A percentile compares a stretch with the other conserved stretches of the same genome.
These are phyloP conservation scores for Epinotia demarniana DNA, from an alignment of 2,888 invertebrate genomes.

Conservation along the genomic window DNA sequence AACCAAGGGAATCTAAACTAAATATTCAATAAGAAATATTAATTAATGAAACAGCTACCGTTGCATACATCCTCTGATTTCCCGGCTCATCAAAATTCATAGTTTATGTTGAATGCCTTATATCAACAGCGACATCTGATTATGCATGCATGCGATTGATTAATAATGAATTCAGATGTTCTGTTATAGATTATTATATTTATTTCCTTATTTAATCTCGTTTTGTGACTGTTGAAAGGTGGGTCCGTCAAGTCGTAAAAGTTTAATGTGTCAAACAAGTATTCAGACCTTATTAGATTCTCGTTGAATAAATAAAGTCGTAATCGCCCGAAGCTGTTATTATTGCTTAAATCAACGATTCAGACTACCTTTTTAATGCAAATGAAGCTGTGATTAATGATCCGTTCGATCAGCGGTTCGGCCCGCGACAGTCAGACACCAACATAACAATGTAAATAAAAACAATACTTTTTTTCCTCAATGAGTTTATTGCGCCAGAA, in stretches of 20 bases:
- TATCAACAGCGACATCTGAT: constrained; percentile 39
- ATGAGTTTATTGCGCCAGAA: constrained; percentile 84
- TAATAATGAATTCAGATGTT: constrained; percentile 40
- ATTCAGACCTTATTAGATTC: constrained; percentile 36
- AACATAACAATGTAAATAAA: constrained; percentile 64
- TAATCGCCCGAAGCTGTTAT: constrained; percentile 32
- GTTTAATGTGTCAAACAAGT: constrained; percentile 36
- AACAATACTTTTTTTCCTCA: constrained; percentile 78
- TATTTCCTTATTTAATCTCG: constrained; percentile 33
- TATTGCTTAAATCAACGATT: constrained; percentile 36
- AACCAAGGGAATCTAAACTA: not conserved
- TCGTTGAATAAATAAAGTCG: constrained; percentile 31
- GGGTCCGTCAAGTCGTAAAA: constrained; percentile 21
- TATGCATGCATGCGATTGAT: constrained; percentile 39
- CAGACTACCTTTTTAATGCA: constrained; percentile 43
- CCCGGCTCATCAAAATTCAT: constrained; percentile 39
- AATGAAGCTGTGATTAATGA: constrained; percentile 40
- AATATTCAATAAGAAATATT: not conserved
- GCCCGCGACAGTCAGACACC: constrained; percentile 19
- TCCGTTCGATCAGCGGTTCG: constrained; percentile 18
- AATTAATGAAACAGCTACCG: constrained; percentile 35
- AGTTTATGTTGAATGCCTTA: constrained; percentile 40
- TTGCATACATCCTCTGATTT: constrained; percentile 11
- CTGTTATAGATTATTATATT: constrained; percentile 35
- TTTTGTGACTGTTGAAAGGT: constrained; percentile 19